These are phyloP conservation scores for Porites divaricata DNA, from an alignment of 92 coral and sea anemone genomes.

Conservation along the genomic window DNA sequence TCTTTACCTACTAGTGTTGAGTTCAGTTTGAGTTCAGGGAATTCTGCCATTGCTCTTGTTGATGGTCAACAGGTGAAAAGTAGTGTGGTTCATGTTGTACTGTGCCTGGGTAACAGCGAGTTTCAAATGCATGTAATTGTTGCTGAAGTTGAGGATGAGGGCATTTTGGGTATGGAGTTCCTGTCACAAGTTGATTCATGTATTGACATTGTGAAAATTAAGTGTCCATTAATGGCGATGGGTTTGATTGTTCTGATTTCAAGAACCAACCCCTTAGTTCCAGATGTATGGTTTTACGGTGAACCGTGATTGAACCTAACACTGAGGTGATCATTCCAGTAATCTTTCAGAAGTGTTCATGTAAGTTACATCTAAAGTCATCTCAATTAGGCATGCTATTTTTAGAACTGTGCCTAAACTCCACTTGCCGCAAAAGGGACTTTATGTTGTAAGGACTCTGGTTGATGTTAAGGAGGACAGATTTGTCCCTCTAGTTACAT, in stretches of 20 bases:
- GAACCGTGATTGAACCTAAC: no score
- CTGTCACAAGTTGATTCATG: constrained; percentile 31
- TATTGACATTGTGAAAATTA: constrained; percentile 48
- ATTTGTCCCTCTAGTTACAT: no score
- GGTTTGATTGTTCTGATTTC: constrained; percentile 12
- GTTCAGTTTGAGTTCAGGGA: constrained; percentile 8
- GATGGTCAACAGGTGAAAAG: constrained; percentile 35
- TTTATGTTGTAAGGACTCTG: constrained; percentile 34
- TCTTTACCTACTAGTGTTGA: constrained; percentile 18
- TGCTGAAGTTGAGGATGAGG: constrained; percentile 56
- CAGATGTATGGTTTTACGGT: no score
- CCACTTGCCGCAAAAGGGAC: no score
- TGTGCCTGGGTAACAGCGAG: constrained; percentile 42
- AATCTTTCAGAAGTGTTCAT: no score
- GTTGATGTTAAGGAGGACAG: constrained; percentile 30
- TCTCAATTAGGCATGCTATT: no score
- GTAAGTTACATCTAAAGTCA: no score
- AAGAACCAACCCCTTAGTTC: no score
- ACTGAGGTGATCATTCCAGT: no score
- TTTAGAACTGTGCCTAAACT: no score
- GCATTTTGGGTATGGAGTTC: constrained; percentile 59
- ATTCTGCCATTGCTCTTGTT: constrained; percentile 41
- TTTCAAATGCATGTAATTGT: constrained; percentile 37
- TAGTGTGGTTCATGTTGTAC: constrained; percentile 27
- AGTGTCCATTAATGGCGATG: constrained; percentile 47